Conservation (phyloP, 2,113 vertebrate genomes). For the Acanthochromis polyacanthus region DNA sequence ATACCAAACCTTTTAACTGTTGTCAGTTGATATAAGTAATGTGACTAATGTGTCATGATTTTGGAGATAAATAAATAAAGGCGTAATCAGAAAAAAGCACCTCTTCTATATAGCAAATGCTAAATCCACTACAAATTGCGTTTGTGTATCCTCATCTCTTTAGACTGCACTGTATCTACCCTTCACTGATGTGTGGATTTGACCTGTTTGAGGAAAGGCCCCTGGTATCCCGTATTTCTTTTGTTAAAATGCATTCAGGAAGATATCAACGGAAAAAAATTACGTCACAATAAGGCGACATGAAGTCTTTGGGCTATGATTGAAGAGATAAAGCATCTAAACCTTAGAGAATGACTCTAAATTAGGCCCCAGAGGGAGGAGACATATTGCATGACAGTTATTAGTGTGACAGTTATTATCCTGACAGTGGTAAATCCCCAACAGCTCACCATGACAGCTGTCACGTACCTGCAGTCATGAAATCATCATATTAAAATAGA, state of each 20-base stretch:
- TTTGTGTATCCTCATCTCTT: too few species aligned
- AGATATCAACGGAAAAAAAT: neutral
- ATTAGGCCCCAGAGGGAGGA: neutral
- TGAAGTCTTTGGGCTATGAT: neutral
- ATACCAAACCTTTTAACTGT: too few species aligned
- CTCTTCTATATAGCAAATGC: too few species aligned
- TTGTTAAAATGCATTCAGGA: neutral
- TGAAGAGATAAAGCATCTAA: neutral
- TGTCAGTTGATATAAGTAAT: too few species aligned
- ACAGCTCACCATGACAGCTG: conserved; percentile 1
- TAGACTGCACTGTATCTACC: neutral
- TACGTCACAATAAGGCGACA: neutral
- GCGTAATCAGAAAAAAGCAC: too few species aligned
- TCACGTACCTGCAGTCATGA: neutral
- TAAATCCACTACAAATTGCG: neutral
- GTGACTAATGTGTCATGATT: too few species aligned
- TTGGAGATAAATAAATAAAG: too few species aligned
- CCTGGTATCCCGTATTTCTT: neutral
- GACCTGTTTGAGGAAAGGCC: neutral
- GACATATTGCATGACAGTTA: neutral
- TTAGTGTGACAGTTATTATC: conserved; percentile 14
- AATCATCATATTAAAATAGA: neutral
- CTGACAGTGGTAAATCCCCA: neutral
- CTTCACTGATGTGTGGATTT: neutral
- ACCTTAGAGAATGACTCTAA: neutral